These are phyloP conservation scores for Oppia nitens DNA, from an alignment of 1,140 invertebrate genomes.

Conservation along the genomic window DNA sequence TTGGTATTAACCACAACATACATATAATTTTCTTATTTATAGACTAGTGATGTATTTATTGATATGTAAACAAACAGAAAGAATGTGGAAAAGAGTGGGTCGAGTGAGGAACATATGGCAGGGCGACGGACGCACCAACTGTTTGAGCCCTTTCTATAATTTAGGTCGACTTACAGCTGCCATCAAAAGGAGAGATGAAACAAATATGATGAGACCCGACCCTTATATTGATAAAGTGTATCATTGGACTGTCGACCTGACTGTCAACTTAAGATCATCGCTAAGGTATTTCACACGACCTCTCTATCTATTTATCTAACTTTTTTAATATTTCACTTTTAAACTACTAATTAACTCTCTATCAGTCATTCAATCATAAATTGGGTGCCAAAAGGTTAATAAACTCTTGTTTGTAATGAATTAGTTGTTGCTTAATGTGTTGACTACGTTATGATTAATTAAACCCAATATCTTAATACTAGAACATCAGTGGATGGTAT, in stretches of 20 bases:
- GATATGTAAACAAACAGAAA: too few relatives aligned
- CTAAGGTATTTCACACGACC: constrained; percentile 16
- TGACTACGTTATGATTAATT: too few relatives aligned
- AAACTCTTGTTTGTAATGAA: too few relatives aligned
- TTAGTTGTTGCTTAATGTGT: too few relatives aligned
- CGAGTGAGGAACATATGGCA: constrained; percentile 20
- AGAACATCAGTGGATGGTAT: constrained; percentile 20
- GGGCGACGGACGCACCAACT: constrained; percentile 24
- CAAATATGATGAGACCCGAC: constrained; percentile 5
- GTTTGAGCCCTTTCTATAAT: constrained; percentile 19
- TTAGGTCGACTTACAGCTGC: constrained; percentile 7
- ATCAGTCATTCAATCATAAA: too few relatives aligned
- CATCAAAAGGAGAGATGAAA: constrained; percentile 6
- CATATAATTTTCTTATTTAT: too few relatives aligned
- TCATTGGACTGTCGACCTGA: constrained; percentile 23
- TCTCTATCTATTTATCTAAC: neutral
- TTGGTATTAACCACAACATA: too few relatives aligned
- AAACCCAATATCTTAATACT: too few relatives aligned
- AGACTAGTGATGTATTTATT: too few relatives aligned
- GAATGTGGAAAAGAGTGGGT: constrained; percentile 17
- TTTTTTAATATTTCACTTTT: neutral
- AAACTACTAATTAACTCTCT: too few relatives aligned
- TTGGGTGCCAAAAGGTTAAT: too few relatives aligned
- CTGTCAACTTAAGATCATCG: constrained; percentile 16
- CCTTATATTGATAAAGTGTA: constrained; percentile 20